These are phyloP conservation scores for Epizoanthus stellaris DNA, from an alignment of 92 coral and sea anemone genomes.

Conservation along the genomic window DNA sequence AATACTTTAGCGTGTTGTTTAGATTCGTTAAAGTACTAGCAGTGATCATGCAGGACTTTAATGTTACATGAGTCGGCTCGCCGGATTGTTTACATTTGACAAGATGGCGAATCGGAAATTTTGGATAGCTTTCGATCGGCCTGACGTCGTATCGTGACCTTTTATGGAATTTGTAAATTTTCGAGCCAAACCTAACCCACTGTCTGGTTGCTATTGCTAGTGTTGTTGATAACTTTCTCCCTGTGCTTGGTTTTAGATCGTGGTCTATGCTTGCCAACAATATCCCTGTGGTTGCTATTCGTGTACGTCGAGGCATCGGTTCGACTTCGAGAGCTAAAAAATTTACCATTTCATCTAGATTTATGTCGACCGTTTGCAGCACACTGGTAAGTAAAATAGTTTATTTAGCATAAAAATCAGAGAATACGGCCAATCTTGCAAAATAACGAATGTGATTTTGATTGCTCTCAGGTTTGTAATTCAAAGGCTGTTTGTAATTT, in stretches of 20 bases:
- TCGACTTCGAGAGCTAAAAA: conserved; percentile 93
- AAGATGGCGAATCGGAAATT: conserved; percentile 39
- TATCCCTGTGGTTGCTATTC: conserved; percentile 94
- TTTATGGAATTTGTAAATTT: conserved; percentile 6
- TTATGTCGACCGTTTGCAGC: conserved; percentile 99
- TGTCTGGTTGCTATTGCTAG: conserved; percentile 13
- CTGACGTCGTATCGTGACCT: conserved; percentile 7
- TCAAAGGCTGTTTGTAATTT: background rate
- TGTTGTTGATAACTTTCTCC: background rate
- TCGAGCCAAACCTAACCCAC: background rate
- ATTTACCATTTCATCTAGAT: conserved; percentile 96
- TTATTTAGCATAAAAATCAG: background rate
- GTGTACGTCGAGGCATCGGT: conserved; percentile 98
- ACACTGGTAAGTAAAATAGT: conserved; percentile 86
- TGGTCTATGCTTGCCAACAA: conserved; percentile 94
- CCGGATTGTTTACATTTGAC: conserved; percentile 40
- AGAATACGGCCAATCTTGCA: background rate
- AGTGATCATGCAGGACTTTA: conserved; percentile 33
- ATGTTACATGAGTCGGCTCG: conserved; percentile 26
- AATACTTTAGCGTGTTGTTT: background rate
- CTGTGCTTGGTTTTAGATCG: conserved; percentile 75
- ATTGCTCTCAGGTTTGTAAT: background rate
- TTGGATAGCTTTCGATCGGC: conserved; percentile 27
- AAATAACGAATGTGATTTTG: conserved; percentile 15
- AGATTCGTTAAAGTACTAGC: conserved; percentile 2